A percentile compares a stretch with the other conserved stretches of the same genome.
phyloP scores from a whole-genome alignment of 2,113 vertebrate species.

The Terrapene triunguis region DNA sequence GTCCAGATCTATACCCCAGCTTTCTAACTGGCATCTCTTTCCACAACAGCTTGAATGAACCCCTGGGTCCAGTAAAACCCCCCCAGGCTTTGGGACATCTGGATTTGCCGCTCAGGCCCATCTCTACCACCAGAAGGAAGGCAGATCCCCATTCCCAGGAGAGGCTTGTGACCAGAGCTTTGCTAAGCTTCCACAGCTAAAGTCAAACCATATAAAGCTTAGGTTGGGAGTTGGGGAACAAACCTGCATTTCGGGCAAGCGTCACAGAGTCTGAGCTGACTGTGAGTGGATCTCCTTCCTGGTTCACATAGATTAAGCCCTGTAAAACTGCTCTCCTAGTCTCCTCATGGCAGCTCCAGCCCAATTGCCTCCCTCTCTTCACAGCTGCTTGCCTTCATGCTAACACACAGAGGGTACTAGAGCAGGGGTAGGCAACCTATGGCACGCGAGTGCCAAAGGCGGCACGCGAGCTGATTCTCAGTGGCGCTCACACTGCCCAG shows the following conservation, averaged over 20 bases:
- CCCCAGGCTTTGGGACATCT: not conserved
- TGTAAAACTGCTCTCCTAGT: not conserved
- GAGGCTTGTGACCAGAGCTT: not conserved
- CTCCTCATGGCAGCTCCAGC: not conserved
- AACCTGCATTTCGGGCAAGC: not conserved
- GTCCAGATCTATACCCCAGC: not conserved
- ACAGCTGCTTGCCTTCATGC: not conserved
- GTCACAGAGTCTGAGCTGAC: not conserved
- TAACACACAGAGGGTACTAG: not conserved
- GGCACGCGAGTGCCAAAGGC: too few species aligned
- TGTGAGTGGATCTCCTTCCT: not conserved
- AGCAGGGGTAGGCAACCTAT: not conserved
- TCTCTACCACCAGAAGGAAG: not conserved
- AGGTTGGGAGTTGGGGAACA: not conserved
- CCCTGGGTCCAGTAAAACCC: not conserved
- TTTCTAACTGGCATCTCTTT: not conserved
- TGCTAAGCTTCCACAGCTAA: not conserved
- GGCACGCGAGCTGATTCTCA: too few species aligned
- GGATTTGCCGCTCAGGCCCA: not conserved
- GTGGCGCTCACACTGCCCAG: too few species aligned
- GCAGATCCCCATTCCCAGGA: not conserved
- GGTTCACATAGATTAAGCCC: not conserved
- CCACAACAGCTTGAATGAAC: not conserved
- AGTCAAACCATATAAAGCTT: not conserved
- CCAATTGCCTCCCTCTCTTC: not conserved